Evolutionary conservation across 2,888 invertebrate genomes (phyloP).

Genomic region (Cybosia mesomella): DNA sequence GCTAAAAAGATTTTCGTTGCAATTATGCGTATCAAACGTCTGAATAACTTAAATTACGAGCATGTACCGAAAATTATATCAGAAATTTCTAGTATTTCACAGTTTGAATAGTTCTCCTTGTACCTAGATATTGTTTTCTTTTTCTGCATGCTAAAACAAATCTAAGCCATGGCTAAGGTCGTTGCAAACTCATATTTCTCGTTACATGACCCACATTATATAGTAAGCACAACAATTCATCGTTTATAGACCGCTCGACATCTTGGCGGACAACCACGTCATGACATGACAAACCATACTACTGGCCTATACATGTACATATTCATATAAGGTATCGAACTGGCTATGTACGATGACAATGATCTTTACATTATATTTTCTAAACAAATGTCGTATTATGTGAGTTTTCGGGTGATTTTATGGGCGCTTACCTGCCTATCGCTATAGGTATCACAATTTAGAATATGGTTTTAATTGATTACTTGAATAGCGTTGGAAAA

Average conservation of each 20-base stretch:
- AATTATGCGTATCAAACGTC: conserved; percentile 29
- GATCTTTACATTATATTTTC: conserved; percentile 40
- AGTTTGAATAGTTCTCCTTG: conserved; percentile 6
- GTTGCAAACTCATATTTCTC: conserved; percentile 45
- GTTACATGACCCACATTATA: conserved; percentile 55
- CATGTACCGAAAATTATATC: conserved; percentile 8
- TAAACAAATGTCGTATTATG: conserved; percentile 35
- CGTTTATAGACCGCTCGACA: conserved; percentile 49
- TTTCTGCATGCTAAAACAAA: conserved; percentile 42
- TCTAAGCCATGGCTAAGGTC: conserved; percentile 56
- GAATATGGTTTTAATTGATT: background rate
- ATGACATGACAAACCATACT: conserved; percentile 36
- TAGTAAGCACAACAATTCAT: conserved; percentile 48
- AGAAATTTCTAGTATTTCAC: conserved; percentile 4
- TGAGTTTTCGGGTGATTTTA: conserved; percentile 24
- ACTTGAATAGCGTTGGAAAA: background rate
- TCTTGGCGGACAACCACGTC: conserved; percentile 51
- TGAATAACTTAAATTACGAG: conserved; percentile 21
- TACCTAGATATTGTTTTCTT: conserved; percentile 37
- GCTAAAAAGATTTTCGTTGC: conserved; percentile 24
- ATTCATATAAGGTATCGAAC: conserved; percentile 46
- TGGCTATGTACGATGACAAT: conserved; percentile 35
- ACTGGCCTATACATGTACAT: conserved; percentile 13
- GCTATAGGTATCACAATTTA: background rate
- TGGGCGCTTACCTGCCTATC: background rate